A percentile compares a stretch with the other conserved stretches of the same genome.
These are phyloP conservation scores for Parascotia fuliginaria DNA, from an alignment of 2,888 invertebrate genomes.

Conservation along the genomic window DNA sequence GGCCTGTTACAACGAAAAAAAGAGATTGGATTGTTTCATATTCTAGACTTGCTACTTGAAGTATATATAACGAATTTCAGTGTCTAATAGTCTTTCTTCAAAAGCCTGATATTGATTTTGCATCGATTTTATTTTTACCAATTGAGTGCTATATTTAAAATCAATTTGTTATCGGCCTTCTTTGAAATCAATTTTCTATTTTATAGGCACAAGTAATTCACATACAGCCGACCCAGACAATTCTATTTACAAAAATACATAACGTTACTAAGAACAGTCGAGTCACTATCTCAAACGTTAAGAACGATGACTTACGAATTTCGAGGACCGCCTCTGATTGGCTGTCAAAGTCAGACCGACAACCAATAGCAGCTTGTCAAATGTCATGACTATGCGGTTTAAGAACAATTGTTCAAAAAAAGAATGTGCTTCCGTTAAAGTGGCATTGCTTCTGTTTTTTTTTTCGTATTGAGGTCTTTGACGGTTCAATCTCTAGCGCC, in stretches of 20 bases:
- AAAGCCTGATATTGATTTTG: no score
- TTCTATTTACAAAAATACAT: constrained; percentile 49
- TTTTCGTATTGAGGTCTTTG: constrained; percentile 57
- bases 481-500: constrained; percentile 46
- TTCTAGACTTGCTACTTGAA: no score
- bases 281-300: constrained; percentile 79
- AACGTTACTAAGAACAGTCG: constrained; percentile 48
- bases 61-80: no score
- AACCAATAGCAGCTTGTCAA: constrained; percentile 83
- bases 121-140: not conserved
- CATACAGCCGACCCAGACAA: constrained; percentile 25
- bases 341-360: constrained; percentile 78
- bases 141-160: not conserved
- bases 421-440: constrained; percentile 81
- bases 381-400: constrained; percentile 78
- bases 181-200: constrained; percentile 2
- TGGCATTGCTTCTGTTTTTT: constrained; percentile 73
- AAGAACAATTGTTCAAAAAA: constrained; percentile 73
- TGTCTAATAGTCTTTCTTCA: no score
- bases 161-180: not conserved
- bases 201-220: constrained; percentile 5
- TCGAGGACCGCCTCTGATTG: constrained; percentile 76
- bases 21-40: no score
- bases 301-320: constrained; percentile 81
- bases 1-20: no score